A percentile compares a stretch with the other conserved stretches of the same genome.
Conservation (phyloP, 2,113 vertebrate species). For the Neodon shergylaensis region DNA sequence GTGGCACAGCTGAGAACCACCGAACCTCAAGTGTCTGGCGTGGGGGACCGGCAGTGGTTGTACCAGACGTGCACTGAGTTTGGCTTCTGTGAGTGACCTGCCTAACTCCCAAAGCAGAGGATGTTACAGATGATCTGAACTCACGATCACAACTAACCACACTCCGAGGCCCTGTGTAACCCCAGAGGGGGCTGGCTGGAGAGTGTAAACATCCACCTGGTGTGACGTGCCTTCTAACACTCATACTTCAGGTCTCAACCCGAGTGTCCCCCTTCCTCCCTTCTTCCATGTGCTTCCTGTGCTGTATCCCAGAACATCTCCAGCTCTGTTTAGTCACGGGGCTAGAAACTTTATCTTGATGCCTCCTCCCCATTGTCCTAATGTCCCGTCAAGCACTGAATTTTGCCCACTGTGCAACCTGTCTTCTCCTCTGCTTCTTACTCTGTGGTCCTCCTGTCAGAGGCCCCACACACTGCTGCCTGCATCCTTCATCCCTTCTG, state of each 20-base stretch:
- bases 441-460: background rate
- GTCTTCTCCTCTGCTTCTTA: background rate
- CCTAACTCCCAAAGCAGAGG: background rate
- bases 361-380: background rate
- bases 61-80: conserved; percentile 93
- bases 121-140: too few species aligned
- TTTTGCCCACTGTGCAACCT: background rate
- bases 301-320: too few species aligned
- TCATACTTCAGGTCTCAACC: background rate
- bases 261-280: background rate
- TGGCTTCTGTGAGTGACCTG: conserved; percentile 89
- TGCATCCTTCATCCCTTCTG: background rate
- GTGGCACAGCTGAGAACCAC: conserved; percentile 84
- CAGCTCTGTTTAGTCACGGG: background rate
- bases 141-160: background rate
- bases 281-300: background rate
- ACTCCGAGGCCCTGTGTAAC: background rate
- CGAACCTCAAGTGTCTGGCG: background rate
- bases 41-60: conserved; percentile 87
- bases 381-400: background rate
- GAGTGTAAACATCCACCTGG: background rate
- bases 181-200: background rate
- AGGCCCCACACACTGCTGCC: background rate
- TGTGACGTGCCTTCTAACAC: background rate
- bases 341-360: background rate